Conservation (phyloP, 2,113 vertebrate species). For the Cyrtonyx montezumae region DNA sequence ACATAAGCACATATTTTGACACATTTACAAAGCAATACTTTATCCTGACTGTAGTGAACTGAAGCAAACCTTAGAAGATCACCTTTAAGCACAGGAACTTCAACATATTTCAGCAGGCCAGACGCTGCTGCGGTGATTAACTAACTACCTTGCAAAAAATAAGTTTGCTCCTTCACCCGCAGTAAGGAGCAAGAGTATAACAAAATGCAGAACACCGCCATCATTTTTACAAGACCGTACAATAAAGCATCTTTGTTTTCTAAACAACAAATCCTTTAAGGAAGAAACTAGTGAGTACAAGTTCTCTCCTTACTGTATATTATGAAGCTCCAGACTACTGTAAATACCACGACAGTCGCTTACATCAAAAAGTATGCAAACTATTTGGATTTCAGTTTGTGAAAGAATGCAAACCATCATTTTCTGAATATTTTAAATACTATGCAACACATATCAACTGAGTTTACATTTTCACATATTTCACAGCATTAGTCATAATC, state of each 20-base stretch:
- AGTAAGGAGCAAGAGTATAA: neutral
- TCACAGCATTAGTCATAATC: conserved; percentile 23
- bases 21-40: neutral
- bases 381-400: neutral
- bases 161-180: neutral
- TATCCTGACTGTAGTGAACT: neutral
- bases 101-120: neutral
- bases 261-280: neutral
- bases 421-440: neutral
- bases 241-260: neutral
- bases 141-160: neutral
- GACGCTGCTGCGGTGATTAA: neutral
- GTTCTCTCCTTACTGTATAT: neutral
- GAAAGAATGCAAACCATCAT: neutral
- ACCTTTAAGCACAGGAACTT: neutral
- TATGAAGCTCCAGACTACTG: conserved; percentile 22
- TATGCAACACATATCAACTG: rapidly evolving
- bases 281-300: neutral
- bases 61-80: neutral
- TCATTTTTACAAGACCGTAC: neutral
- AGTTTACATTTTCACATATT: conserved; percentile 2
- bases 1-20: neutral
- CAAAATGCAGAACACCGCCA: neutral
- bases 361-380: neutral
- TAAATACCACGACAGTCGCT: neutral